phyloP scores from a whole-genome alignment of 2,797 vertebrate genomes.

The Sebastes reedi region DNA sequence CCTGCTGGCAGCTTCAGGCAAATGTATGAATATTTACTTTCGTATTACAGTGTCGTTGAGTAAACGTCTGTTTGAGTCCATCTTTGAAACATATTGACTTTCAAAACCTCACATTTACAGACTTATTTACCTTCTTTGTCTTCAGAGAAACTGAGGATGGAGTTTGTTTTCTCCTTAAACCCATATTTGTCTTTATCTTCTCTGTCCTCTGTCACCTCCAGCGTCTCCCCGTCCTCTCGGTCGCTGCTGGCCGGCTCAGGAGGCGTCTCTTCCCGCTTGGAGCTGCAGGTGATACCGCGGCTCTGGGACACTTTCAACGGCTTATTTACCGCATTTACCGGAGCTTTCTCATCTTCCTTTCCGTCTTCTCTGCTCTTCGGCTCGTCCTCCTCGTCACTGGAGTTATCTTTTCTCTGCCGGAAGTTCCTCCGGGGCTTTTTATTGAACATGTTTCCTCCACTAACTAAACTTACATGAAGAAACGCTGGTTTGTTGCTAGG shows the following conservation, averaged over 20 bases:
- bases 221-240: slow-evolving; percentile 39
- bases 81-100: not conserved
- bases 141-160: slow-evolving; percentile 76
- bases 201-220: slow-evolving; percentile 14
- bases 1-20: not conserved
- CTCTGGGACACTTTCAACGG: slow-evolving; percentile 34
- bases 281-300: slow-evolving; percentile 76
- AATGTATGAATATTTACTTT: not conserved
- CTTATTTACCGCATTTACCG: slow-evolving; percentile 23
- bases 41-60: not conserved
- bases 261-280: slow-evolving; percentile 62
- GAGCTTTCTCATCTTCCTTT: not conserved
- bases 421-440: slow-evolving; percentile 82
- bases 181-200: slow-evolving; percentile 17
- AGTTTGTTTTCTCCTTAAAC: slow-evolving; percentile 38
- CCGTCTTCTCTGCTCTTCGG: not conserved
- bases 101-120: not conserved
- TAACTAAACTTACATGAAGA: not conserved
- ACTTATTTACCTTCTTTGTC: slow-evolving; percentile 78
- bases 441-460: slow-evolving; percentile 77
- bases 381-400: slow-evolving; percentile 82
- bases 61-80: not conserved
- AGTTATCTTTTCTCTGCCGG: slow-evolving; percentile 78
- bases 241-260: slow-evolving; percentile 50
- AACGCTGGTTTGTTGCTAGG: fast-evolving